Evolutionary conservation across 1,140 invertebrate species (phyloP).

Genomic region (Maconellicoccus hirsutus): DNA sequence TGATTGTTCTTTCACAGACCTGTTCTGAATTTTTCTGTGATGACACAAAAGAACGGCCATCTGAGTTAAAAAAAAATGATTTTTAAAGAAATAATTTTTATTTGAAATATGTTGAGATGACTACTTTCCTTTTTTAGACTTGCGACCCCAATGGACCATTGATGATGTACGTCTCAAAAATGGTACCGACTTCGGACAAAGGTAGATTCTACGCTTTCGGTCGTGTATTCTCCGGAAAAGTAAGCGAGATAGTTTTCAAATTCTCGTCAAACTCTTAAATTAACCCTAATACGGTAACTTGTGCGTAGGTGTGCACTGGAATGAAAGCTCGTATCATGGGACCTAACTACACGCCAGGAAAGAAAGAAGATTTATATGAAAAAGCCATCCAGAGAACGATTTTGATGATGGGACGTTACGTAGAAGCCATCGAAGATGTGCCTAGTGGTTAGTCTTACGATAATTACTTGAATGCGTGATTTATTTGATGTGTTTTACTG

Average conservation of each 20-base stretch:
- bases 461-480: neutral
- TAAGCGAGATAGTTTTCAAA: too few relatives aligned
- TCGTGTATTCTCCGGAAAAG: slow-evolving; percentile 96
- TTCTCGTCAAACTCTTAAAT: neutral
- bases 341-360: slow-evolving; percentile 93
- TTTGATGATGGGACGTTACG: slow-evolving; percentile 99
- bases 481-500: neutral
- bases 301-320: slow-evolving; percentile 70
- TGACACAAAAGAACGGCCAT: slow-evolving; percentile 32
- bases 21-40: slow-evolving; percentile 34
- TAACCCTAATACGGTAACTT: neutral
- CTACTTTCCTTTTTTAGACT: slow-evolving; percentile 42
- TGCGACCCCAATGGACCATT: slow-evolving; percentile 94
- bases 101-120: too few relatives aligned
- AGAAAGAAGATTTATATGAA: slow-evolving; percentile 98
- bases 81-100: too few relatives aligned
- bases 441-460: slow-evolving; percentile 59
- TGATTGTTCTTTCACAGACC: slow-evolving; percentile 35
- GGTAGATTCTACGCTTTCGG: slow-evolving; percentile 99
- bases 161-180: slow-evolving; percentile 99
- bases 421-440: slow-evolving; percentile 98
- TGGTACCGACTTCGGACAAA: slow-evolving; percentile 99
- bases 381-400: slow-evolving; percentile 99
- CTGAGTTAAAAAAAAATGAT: slow-evolving; percentile 33
- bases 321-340: slow-evolving; percentile 97